phyloP scores from a whole-genome alignment of 2,113 vertebrate genomes.

The Mustela lutreola region DNA sequence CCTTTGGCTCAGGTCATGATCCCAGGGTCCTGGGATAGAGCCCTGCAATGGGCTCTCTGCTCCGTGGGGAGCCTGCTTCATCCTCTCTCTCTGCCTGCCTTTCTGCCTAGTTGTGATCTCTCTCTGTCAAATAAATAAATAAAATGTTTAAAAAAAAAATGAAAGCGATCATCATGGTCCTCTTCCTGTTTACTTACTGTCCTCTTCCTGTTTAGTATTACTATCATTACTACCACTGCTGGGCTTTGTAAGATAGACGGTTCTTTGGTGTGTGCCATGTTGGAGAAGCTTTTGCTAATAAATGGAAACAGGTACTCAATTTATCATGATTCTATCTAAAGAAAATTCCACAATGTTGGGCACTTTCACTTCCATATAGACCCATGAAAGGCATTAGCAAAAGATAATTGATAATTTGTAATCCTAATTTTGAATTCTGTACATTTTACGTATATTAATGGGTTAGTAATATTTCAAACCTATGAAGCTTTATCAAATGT shows the following conservation, averaged over 20 bases:
- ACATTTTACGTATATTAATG: not conserved
- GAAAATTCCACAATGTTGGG: not conserved
- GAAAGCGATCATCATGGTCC: not conserved
- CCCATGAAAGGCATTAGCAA: not conserved
- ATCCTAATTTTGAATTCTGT: slow-evolving; percentile 41
- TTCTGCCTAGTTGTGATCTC: too few relatives aligned
- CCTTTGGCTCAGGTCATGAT: too few relatives aligned
- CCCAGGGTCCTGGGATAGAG: too few relatives aligned
- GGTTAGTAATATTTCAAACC: not conserved
- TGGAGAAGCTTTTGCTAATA: not conserved
- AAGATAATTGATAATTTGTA: slow-evolving; percentile 39
- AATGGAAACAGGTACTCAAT: not conserved
- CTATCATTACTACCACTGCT: not conserved
- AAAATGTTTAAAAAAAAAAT: not conserved
- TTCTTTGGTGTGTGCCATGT: not conserved
- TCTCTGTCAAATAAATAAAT: too few relatives aligned
- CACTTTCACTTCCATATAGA: not conserved
- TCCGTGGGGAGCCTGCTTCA: too few relatives aligned
- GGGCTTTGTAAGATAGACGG: not conserved
- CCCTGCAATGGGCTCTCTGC: too few relatives aligned
- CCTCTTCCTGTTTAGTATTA: not conserved
- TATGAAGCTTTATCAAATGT: not conserved
- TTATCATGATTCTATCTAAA: not conserved
- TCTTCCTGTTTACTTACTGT: not conserved
- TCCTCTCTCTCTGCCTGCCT: too few relatives aligned